Conservation (phyloP, 2,888 invertebrate genomes). For the Nemotelus nigrinus region DNA sequence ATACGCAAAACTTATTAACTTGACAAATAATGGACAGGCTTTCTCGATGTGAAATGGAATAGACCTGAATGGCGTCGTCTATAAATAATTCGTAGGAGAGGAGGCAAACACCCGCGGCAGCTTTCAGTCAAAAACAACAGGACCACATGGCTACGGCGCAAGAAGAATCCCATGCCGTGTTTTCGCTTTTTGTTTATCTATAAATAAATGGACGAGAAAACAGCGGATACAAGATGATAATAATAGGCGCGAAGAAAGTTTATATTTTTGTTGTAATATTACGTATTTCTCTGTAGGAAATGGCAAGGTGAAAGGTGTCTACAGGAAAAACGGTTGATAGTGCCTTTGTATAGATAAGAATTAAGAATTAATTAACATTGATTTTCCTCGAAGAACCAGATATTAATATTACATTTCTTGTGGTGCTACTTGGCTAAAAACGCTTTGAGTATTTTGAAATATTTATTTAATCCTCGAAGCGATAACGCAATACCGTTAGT, state of each 20-base stretch:
- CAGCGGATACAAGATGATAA: constrained; percentile 7
- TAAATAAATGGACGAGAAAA: constrained; percentile 19
- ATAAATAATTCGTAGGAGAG: constrained; percentile 9
- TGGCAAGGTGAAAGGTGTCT: too few species aligned
- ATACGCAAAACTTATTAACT: constrained; percentile 1
- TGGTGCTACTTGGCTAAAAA: too few species aligned
- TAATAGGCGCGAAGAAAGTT: constrained; percentile 8
- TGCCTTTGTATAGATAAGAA: too few species aligned
- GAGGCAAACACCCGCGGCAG: constrained; percentile 4
- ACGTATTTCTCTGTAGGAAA: too few species aligned
- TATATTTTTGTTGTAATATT: neutral
- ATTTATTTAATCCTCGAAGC: too few species aligned
- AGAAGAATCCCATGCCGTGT: neutral
- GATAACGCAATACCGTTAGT: too few species aligned
- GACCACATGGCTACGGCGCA: too few species aligned
- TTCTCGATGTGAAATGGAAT: neutral
- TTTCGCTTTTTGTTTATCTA: neutral
- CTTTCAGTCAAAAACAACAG: neutral
- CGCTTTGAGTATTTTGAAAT: too few species aligned
- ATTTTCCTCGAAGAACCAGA: too few species aligned
- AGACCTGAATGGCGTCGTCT: neutral
- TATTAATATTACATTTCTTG: too few species aligned
- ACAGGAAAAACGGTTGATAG: too few species aligned
- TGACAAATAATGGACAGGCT: neutral
- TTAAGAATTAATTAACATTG: too few species aligned